Conservation (phyloP, 2,113 vertebrate species). For the Daubentonia madagascariensis region DNA sequence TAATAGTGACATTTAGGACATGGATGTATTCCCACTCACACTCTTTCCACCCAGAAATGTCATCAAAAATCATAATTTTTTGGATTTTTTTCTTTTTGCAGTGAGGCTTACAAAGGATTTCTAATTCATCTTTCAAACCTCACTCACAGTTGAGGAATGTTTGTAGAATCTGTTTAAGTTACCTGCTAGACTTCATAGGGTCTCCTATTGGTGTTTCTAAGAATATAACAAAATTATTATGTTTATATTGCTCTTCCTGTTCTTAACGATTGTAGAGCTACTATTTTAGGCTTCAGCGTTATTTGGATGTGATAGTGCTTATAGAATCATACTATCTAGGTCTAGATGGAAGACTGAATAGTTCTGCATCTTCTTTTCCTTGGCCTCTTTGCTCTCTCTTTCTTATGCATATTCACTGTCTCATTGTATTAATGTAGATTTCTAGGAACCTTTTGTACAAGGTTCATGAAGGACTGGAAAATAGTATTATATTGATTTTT, state of each 20-base stretch:
- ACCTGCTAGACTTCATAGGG: background rate
- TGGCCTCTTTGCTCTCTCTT: background rate
- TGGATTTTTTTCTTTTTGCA: background rate
- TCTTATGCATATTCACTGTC: background rate
- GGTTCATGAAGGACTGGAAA: background rate
- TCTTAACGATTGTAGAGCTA: background rate
- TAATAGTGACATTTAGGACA: constrained; percentile 29
- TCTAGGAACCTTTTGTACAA: background rate
- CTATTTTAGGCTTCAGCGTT: background rate
- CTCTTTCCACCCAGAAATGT: background rate
- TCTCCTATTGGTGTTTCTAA: background rate
- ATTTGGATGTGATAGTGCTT: background rate
- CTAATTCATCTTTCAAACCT: background rate
- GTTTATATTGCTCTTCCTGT: background rate
- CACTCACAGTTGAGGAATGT: constrained; percentile 6
- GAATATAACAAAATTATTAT: background rate
- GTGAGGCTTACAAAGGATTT: background rate
- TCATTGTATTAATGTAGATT: background rate
- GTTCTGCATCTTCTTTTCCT: background rate
- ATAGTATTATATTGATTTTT: background rate
- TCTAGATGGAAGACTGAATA: background rate
- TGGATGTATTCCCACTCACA: background rate
- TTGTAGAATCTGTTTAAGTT: background rate
- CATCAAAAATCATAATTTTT: background rate
- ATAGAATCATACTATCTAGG: background rate